Evolutionary conservation across 2,888 invertebrate species (phyloP), one percentile per base, ranked within the genome.

Genomic region (Standfussiana lucernea): DNA sequence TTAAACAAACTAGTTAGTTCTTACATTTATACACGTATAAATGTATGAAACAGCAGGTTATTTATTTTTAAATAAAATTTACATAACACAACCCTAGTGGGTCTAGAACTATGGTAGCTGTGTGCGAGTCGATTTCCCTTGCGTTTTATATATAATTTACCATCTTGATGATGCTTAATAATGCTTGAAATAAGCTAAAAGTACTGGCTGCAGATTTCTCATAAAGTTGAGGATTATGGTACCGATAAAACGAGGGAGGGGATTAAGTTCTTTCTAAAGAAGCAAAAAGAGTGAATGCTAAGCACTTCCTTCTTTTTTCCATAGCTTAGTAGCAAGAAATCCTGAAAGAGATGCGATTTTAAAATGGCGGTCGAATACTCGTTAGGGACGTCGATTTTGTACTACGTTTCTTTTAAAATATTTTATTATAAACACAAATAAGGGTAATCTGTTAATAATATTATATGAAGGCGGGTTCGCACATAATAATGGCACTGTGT

Each of bases 201-300:
- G n/a, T n/a, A 67, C 24, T 53, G 2, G 2, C 24, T 10, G 24
- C 24, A 69, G 42, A 32, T 59, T 77, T 40, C 18, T 50, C 47
- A 32, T 66, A 42, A 70, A 76, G 7, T 37, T 35, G 24, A 66
- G 11, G 15, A 82, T 67, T 62, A 53, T 37, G 53, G 21, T 56
- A 53, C 15, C 13, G 11, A 77, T 79, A 35, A 78, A 78, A 72
- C 24, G 59, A 53, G 21, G 4, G 37, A 50, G 37, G 1, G 64
- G 45, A 69, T 81, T 68, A 72, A 72, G 35, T 72, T 18, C 40
- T 53, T 84, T 79, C 45, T 45, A 28, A 79, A 42, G 40, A 37
- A 24, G 1, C 32, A 35, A 79, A 68, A 50, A 69, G 15, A 61
- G 45, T 28, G 5, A 79, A 65, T 35, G 35, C 24, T 65, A 53